A percentile compares a stretch with the other conserved stretches of the same genome.
Conservation (phyloP, 2,113 vertebrate genomes). For the Chinchilla lanigera region DNA sequence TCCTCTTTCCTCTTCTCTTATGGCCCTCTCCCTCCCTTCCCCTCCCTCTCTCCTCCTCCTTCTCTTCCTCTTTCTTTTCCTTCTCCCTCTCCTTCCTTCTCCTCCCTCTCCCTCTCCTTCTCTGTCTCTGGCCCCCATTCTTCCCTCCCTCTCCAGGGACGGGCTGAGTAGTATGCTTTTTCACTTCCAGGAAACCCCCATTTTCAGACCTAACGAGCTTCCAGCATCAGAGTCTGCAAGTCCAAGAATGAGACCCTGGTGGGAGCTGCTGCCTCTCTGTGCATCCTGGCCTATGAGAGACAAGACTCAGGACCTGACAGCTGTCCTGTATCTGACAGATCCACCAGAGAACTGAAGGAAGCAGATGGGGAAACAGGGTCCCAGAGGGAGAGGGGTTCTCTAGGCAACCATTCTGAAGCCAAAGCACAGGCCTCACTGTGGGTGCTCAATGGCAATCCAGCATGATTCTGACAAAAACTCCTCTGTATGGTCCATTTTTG, state of each 20-base stretch:
- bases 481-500: neutral
- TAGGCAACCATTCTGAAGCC: neutral
- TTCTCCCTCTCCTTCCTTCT: neutral
- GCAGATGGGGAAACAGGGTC: neutral
- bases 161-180: neutral
- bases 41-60: neutral
- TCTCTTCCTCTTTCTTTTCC: neutral
- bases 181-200: neutral
- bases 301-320: accelerated
- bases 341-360: neutral
- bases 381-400: neutral
- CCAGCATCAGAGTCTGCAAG: neutral
- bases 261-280: neutral
- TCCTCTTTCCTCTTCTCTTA: neutral
- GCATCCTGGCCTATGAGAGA: neutral
- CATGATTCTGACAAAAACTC: neutral
- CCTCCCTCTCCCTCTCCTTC: neutral
- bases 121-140: neutral
- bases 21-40: neutral
- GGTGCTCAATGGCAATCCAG: neutral
- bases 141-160: neutral
- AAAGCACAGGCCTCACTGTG: neutral
- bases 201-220: neutral
- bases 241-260: neutral
- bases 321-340: neutral